phyloP scores from a whole-genome alignment of 2,797 vertebrate species.

The Melanotaenia pygmaea region DNA sequence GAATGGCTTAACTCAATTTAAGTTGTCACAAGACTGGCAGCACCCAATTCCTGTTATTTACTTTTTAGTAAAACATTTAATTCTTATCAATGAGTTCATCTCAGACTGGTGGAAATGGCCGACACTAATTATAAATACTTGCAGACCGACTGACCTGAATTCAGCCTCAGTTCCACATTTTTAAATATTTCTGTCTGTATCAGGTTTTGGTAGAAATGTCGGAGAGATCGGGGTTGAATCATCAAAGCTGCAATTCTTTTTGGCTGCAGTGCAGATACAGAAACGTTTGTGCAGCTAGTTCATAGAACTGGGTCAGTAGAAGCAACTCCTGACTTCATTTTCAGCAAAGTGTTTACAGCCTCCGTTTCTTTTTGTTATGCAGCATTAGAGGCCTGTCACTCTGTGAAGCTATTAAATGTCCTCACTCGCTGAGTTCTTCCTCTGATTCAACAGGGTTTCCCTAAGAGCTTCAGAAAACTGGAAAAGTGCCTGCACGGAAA shows the following conservation, averaged over 20 bases:
- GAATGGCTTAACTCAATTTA: neutral
- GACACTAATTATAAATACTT: neutral
- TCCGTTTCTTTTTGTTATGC: neutral
- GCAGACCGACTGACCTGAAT: constrained; percentile 4
- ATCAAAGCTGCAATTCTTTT: neutral
- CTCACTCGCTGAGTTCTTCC: neutral
- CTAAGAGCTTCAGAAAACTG: constrained; percentile 12
- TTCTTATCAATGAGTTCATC: neutral
- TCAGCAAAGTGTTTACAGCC: neutral
- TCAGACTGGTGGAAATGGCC: neutral
- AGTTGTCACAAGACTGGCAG: neutral
- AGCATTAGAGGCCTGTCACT: neutral
- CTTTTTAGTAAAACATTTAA: neutral
- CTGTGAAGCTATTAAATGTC: neutral
- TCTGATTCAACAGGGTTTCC: neutral
- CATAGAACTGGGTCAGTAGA: constrained; percentile 28
- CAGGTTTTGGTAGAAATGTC: neutral
- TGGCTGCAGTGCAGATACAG: neutral
- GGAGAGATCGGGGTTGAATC: neutral
- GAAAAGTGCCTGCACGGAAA: neutral
- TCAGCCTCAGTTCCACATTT: neutral
- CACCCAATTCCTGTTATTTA: neutral
- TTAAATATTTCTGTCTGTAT: neutral
- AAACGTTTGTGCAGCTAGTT: neutral
- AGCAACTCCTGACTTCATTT: constrained; percentile 23